These are phyloP conservation scores for Climacteris rufus DNA, from an alignment of 2,113 vertebrate genomes.

Conservation along the genomic window DNA sequence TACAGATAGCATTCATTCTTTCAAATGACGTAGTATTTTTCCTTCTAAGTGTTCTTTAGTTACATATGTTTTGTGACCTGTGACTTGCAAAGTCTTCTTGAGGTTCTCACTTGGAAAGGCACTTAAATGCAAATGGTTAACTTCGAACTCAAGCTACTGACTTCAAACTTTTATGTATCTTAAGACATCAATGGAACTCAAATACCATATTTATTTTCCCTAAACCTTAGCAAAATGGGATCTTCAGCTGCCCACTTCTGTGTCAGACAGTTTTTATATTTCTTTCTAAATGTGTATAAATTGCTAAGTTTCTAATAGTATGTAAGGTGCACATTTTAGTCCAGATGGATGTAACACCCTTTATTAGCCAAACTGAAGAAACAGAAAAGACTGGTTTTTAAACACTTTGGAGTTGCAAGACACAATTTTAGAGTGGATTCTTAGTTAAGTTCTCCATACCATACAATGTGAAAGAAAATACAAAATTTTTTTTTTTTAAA, in stretches of 20 bases:
- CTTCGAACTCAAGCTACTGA: background rate
- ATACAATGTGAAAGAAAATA: background rate
- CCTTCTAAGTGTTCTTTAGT: background rate
- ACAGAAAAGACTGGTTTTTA: background rate
- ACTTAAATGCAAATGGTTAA: background rate
- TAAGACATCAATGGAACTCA: background rate
- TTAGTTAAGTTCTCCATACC: background rate
- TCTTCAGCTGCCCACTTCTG: background rate
- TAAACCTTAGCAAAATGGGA: background rate
- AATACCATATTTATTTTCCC: background rate
- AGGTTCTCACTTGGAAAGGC: background rate
- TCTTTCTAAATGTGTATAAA: background rate
- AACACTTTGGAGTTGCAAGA: background rate
- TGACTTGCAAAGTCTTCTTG: background rate
- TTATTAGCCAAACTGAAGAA: background rate
- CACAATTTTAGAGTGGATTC: background rate
- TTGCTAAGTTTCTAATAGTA: background rate
- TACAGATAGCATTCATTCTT: background rate
- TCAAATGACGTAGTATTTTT: background rate
- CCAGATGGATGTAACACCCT: background rate
- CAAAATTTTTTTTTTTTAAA: background rate
- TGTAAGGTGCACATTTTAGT: background rate
- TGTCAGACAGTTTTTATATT: background rate
- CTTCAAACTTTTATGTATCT: background rate
- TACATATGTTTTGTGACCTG: background rate